Conservation (phyloP, 2,888 invertebrate genomes). For the Galerucella nymphaeae region DNA sequence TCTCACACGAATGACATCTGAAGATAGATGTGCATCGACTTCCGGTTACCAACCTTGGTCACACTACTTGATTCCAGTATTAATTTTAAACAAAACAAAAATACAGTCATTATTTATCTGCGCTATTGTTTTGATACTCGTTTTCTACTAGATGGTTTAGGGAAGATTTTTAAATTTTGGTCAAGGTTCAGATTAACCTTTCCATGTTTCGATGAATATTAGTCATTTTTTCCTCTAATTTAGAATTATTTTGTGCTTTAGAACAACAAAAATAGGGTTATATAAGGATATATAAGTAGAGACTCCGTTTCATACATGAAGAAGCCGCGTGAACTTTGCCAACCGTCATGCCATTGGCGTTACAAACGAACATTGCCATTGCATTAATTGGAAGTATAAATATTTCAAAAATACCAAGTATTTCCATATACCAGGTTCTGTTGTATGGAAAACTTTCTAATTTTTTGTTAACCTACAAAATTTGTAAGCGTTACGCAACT, state of each 20-base stretch:
- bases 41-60: constrained; percentile 59
- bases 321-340: too few relatives aligned
- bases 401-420: too few relatives aligned
- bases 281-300: too few relatives aligned
- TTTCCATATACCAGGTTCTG: too few relatives aligned
- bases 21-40: constrained; percentile 61
- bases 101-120: constrained; percentile 54
- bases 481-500: too few relatives aligned
- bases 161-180: constrained; percentile 28
- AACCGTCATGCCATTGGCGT: too few relatives aligned
- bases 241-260: neutral
- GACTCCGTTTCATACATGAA: too few relatives aligned
- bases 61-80: constrained; percentile 60
- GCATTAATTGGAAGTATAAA: too few relatives aligned
- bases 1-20: constrained; percentile 63
- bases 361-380: too few relatives aligned
- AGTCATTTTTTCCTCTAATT: neutral
- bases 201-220: too few relatives aligned
- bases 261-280: neutral
- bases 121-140: constrained; percentile 44
- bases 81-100: constrained; percentile 55
- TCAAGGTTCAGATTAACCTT: constrained; percentile 29
- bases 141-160: constrained; percentile 23
- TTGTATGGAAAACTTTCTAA: too few relatives aligned
- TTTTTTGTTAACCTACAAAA: too few relatives aligned